A percentile compares a stretch with the other conserved stretches of the same genome.
Evolutionary conservation across 2,797 vertebrate genomes (phyloP).

Genomic region (Meda fulgida): DNA sequence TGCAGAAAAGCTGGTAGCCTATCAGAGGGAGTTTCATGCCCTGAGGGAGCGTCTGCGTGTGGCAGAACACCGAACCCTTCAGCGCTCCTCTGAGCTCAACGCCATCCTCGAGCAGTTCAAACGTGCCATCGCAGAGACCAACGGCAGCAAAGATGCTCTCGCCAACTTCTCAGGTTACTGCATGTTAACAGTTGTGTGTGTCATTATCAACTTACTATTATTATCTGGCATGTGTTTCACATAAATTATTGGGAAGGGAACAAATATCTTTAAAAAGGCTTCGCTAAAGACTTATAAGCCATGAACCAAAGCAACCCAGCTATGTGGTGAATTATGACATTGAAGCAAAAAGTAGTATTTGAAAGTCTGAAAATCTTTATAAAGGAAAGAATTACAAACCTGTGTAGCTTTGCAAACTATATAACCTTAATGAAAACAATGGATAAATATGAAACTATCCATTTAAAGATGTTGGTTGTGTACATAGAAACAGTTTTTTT

Average conservation of each 20-base stretch:
- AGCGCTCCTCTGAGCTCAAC: slow-evolving; percentile 95
- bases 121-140: slow-evolving; percentile 90
- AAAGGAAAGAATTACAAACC: neutral
- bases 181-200: neutral
- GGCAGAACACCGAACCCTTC: slow-evolving; percentile 93
- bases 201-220: neutral
- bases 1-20: slow-evolving; percentile 93
- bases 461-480: neutral
- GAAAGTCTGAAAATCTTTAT: neutral
- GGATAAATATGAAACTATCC: neutral
- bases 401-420: neutral
- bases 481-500: neutral
- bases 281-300: neutral
- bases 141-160: slow-evolving; percentile 88
- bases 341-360: neutral
- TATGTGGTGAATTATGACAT: neutral
- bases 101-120: slow-evolving; percentile 94
- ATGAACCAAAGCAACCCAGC: neutral
- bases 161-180: slow-evolving; percentile 90
- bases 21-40: slow-evolving; percentile 96
- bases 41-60: slow-evolving; percentile 95
- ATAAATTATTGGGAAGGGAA: neutral
- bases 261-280: neutral
- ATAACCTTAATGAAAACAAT: neutral
- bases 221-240: neutral